Evolutionary conservation across 2,888 invertebrate species (phyloP), one percentile per base, ranked within the genome.

Genomic region (Deroplatys truncata): DNA sequence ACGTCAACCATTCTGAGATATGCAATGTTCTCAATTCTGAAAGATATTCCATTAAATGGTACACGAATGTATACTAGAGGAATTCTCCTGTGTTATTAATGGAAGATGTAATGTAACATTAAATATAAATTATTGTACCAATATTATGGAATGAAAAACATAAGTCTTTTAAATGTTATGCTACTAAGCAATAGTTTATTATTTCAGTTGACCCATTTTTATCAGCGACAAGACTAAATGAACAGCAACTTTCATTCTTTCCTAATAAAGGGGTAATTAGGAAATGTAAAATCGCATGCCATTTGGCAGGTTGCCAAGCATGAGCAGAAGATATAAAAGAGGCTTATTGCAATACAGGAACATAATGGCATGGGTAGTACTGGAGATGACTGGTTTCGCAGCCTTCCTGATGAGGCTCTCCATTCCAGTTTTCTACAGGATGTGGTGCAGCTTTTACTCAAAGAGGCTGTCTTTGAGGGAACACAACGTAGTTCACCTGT

Each of bases 401-500:
- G 88, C 28, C 29, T 85, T 13, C 88, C 88, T 28, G 92, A 93
- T 90, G 92, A 92, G 88, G 92, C 93, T 85, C 92, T 92, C 89
- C 94, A 94, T 92, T 93, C 92, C 15, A 91, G 93, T 31, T 94
- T 94, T 92, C 92, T 94, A 88, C 91, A 92, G 89, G 92, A 93
- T 90, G 93, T 94, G 72, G 92, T 93, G 25, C 92, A 94, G 84
- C 91, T 93, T 88, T 91, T 94, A 85, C 93, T 94, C 90, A 93
- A 93, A 91, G 93, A 93, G 89, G 93, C 93, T 1, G 93, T 94
- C 84, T 94, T 94, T 90, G 90, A 92, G 89, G 93, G 93, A 28
- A 93, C 92, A 0, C 92, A 93, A 84, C 92, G 93, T 83, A 91
- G 91, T 9, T 93, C 93, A 91, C 94, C 94, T 90, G 95, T 95